A percentile compares a stretch with the other conserved stretches of the same genome.
phyloP scores from a whole-genome alignment of 2,113 vertebrate genomes.

The Narcine bancroftii region DNA sequence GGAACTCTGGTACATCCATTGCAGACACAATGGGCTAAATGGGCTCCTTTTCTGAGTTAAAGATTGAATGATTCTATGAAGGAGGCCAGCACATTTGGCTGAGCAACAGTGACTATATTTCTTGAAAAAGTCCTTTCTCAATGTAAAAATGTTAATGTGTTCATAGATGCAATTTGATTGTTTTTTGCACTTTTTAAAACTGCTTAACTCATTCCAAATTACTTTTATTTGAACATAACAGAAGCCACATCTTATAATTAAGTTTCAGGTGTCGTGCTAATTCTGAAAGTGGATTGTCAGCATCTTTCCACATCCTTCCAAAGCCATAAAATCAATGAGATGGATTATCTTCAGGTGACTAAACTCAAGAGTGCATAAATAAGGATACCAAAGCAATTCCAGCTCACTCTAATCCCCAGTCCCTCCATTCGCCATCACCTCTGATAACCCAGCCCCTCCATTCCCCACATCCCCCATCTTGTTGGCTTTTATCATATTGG shows the following conservation, averaged over 20 bases:
- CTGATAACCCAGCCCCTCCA: no score
- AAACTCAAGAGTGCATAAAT: background rate
- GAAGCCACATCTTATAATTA: conserved; percentile 30
- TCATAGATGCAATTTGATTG: background rate
- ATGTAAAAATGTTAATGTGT: background rate
- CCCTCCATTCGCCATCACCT: no score
- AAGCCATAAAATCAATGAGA: background rate
- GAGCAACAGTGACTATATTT: background rate
- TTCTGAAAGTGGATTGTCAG: conserved; percentile 22
- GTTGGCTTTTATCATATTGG: background rate
- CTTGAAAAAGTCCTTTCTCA: background rate
- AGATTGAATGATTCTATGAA: no score
- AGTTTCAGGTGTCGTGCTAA: conserved; percentile 28
- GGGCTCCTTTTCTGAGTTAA: no score
- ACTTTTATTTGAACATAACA: background rate
- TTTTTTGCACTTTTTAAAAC: background rate
- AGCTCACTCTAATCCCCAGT: background rate
- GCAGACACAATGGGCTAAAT: no score
- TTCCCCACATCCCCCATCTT: no score
- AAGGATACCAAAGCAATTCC: background rate
- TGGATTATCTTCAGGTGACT: background rate
- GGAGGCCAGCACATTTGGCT: background rate
- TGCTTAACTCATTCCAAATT: background rate
- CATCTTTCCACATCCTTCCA: background rate
- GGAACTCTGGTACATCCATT: no score